phyloP scores from a whole-genome alignment of 2,888 invertebrate genomes.

The Cyrtodaria siliqua region DNA sequence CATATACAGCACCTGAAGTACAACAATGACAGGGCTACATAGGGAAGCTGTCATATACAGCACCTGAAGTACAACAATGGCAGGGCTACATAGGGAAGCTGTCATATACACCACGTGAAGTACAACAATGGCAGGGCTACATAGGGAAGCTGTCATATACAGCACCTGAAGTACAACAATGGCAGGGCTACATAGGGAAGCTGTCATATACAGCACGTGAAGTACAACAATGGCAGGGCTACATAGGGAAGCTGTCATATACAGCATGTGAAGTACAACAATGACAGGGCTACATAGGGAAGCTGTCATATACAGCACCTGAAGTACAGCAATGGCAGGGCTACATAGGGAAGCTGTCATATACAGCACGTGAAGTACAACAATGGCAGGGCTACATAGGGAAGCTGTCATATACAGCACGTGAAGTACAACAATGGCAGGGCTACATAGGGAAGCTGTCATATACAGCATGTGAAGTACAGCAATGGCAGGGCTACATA shows the following conservation, averaged over 20 bases:
- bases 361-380: conserved; percentile 24
- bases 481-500: no score
- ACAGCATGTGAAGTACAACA: conserved; percentile 71
- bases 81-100: no score
- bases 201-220: no score
- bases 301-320: conserved; percentile 72
- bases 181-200: no score
- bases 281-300: conserved; percentile 65
- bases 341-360: no score
- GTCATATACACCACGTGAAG: no score
- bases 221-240: conserved; percentile 59
- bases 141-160: no score
- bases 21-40: no score
- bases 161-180: not conserved
- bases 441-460: conserved; percentile 67
- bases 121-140: no score
- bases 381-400: conserved; percentile 64
- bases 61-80: no score
- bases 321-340: conserved; percentile 24
- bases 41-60: no score
- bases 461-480: conserved; percentile 70
- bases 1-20: no score
- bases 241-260: conserved; percentile 69
- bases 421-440: conserved; percentile 67
- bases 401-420: conserved; percentile 69